Evolutionary conservation across 2,797 vertebrate species (phyloP), one percentile per base, ranked within the genome.

Genomic region (Esox masquinongy): DNA sequence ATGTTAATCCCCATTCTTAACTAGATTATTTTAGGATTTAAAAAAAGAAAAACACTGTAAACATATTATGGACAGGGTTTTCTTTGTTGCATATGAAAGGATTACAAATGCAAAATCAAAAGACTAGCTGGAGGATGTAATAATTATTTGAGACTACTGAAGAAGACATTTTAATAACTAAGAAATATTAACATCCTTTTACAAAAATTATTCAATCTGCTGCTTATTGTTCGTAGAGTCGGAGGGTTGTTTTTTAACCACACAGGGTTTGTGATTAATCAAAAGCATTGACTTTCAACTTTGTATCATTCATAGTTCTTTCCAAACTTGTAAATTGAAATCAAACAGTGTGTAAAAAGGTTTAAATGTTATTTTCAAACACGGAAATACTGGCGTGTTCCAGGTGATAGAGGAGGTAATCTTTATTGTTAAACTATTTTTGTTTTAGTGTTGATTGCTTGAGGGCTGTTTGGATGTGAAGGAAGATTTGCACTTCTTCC

Each of bases 401-500:
- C 16, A 19, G 39, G 67, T 75, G 2, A 47, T 56, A 9, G 47
- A 69, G 51, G 31, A 68, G 16, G 53, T 43, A 14, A 47, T 69
- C 56, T 22, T 74, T 26, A 22, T 74, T 53, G 22, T 77, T 22
- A 2, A n/a, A 56, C 19, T 3, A 56, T 22, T 56, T 72, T 1
- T 26, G 31, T 59, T 76, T 73, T 34, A 50, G 50, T 76, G 75
- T 70, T 5, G 69, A 76, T 72, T 72, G 83, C 80, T 76, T 76
- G 79, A 75, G 80, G 47, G 74, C 80, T 77, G 72, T 71, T 78
- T 80, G 79, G 73, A 72, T 82, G 67, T 70, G 1, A 61, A 43
- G 19, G 63, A 64, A 39, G 70, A 85, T 74, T 64, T 70, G 29
- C 78, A 71, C 61, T 83, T 73, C 79, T 86, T 31, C 51, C 79